Percentiles rank a stretch among this genome's conserved stretches.
Evolutionary conservation across 2,888 invertebrate genomes (phyloP).

Genomic region (Ellobium chinense): DNA sequence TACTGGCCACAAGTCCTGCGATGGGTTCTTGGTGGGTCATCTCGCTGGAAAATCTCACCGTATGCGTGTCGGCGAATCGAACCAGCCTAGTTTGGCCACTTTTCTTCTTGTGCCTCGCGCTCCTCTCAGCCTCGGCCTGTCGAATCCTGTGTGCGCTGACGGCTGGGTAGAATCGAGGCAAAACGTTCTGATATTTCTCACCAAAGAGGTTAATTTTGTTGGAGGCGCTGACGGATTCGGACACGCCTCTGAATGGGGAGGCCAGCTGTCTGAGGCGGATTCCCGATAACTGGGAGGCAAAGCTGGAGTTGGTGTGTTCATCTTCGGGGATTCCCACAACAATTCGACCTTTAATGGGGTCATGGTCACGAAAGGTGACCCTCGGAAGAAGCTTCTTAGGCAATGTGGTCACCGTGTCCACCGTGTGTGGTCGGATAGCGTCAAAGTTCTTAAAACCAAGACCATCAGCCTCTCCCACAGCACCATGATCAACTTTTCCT

Average conservation of each 20-base stretch:
- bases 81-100: slow-evolving; percentile 4
- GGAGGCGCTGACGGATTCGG: background rate
- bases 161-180: slow-evolving; percentile 24
- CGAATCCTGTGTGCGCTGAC: slow-evolving; percentile 5
- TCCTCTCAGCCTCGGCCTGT: slow-evolving; percentile 1
- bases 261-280: background rate
- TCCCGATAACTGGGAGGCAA: background rate
- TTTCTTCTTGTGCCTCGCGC: background rate
- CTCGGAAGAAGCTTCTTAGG: background rate
- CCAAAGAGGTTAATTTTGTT: slow-evolving; percentile 11
- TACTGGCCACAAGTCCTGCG: slow-evolving; percentile 6
- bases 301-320: background rate
- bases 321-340: background rate
- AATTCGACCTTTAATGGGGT: background rate
- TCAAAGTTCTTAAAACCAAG: background rate
- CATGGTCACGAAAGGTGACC: background rate
- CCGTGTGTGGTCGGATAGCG: slow-evolving; percentile 13
- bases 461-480: background rate
- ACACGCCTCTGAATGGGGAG: background rate
- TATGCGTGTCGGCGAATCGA: slow-evolving; percentile 21
- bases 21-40: background rate
- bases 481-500: background rate
- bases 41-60: slow-evolving; percentile 17
- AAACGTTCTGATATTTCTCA: slow-evolving; percentile 20
- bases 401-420: background rate